Evolutionary conservation across 92 coral and sea anemone species (phyloP).

Genomic region (Epizoanthus rinbou): DNA sequence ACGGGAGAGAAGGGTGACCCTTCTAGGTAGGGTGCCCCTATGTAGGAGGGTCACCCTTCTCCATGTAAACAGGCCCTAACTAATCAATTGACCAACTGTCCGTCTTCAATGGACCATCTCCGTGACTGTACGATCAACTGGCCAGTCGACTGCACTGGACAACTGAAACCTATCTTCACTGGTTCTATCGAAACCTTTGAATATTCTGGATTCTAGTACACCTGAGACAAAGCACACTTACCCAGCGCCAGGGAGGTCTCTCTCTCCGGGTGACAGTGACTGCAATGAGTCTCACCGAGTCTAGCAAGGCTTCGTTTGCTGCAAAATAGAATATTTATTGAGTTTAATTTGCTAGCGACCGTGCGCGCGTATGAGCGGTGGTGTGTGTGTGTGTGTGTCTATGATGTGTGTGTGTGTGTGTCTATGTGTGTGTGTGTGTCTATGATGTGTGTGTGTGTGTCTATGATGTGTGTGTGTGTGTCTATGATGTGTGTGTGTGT

Average conservation of each 20-base stretch:
- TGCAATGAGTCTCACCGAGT: conserved; percentile 97
- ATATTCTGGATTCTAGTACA: background rate
- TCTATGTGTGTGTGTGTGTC: background rate
- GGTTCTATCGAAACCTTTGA: no score
- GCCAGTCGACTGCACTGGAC: background rate
- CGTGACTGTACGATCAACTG: background rate
- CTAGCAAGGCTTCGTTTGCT: conserved; percentile 97
- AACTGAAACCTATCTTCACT: background rate
- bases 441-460: background rate
- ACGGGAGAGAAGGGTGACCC: no score
- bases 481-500: background rate
- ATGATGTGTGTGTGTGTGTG: background rate
- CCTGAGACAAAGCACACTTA: conserved; percentile 26
- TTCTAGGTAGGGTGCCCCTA: no score
- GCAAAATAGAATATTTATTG: conserved; percentile 1
- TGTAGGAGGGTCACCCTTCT: no score
- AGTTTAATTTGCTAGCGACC: background rate
- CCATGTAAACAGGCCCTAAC: no score
- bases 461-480: background rate
- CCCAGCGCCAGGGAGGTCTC: conserved; percentile 90
- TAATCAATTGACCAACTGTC: background rate
- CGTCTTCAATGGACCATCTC: background rate
- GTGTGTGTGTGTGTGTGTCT: background rate
- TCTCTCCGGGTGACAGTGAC: conserved; percentile 97
- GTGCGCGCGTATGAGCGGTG: background rate